These are phyloP conservation scores for Steinernema scapterisci DNA, from an alignment of 2,888 invertebrate species.

Conservation along the genomic window DNA sequence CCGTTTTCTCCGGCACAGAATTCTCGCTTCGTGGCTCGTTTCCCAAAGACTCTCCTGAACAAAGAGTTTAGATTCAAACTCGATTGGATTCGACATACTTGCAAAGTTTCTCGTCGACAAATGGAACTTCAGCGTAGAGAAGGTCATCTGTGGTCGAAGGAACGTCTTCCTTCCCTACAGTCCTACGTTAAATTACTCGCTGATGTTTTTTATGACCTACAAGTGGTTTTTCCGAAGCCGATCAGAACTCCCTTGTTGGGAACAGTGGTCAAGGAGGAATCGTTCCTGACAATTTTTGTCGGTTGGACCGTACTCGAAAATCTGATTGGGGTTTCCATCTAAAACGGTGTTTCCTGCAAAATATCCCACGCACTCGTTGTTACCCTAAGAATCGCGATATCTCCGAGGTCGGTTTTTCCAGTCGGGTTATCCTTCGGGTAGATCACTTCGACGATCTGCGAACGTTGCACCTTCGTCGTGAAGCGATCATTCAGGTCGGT, in stretches of 20 bases:
- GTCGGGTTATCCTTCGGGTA: background rate
- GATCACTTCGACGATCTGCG: background rate
- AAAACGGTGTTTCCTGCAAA: background rate
- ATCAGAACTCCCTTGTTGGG: background rate
- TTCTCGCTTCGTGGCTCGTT: too few relatives aligned
- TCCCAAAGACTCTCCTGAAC: background rate
- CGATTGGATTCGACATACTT: background rate
- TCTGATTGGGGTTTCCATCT: background rate
- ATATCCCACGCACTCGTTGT: background rate
- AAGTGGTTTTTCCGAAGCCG: conserved; percentile 2
- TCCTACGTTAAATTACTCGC: too few relatives aligned
- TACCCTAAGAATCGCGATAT: background rate
- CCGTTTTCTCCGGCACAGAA: background rate
- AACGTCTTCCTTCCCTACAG: background rate
- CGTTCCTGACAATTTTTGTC: background rate
- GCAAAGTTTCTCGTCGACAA: background rate
- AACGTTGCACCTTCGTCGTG: background rate
- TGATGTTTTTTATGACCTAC: too few relatives aligned
- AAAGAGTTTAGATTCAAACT: background rate
- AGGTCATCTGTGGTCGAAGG: background rate
- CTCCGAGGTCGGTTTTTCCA: background rate
- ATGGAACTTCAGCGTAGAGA: background rate
- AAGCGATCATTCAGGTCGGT: conserved; percentile 8
- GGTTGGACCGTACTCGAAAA: conserved; percentile 1
- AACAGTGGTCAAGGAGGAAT: background rate